Base-by-base conservation (phyloP, 2,797 vertebrate genomes). In the Cuculus canorus region DNA sequence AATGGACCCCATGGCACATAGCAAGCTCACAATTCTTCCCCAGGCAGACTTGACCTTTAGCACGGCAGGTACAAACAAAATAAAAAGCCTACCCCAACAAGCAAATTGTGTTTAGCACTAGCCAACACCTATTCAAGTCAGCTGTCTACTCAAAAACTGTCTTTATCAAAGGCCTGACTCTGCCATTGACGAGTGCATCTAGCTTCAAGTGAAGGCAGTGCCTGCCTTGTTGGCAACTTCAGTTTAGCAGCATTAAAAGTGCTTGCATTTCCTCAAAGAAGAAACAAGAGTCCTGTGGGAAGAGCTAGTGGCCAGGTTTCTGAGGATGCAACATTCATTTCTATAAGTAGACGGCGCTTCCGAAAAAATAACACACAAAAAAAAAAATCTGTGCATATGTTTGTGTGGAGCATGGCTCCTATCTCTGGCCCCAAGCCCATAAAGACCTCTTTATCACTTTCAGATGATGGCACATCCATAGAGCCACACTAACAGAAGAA, bases 311-410 rank as follows among this genome's bases (percentile, higher is more conserved):
- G 37, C 50, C 33, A 63, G 7, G 21, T 80, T 90, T 85, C 82
- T 59, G 59, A 92, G 21, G 37, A 4, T 88, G 48, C 7, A 77
- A 69, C 43, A 32, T 50, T 61, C 10, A 61, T 61, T 79, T 76
- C 59, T 47, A 1, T 33, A 80, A 82, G 64, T 2, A 90, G n/a
- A 59, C 6, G 28, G 33, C 21, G 32, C 41, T 57, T 45, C 15
- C 6, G 24, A 80, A 84, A 80, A 69, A 50, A 25, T 7, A 50
- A 37, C 14, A 27, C 6, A 39, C 39, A 39, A 16, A 28, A 18
- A 7, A 19, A 27, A 84, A 41, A 3, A 30, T 47, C 39, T 52
- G 16, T 24, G 13, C 0, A 0, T 0, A 0, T 27, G 3, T 60
- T 89, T 79, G 45, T 25, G 27, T 0, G 5, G 13, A 71, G 9